Evolutionary conservation across 2,888 invertebrate species (phyloP).

Genomic region (Acrobasis suavella): DNA sequence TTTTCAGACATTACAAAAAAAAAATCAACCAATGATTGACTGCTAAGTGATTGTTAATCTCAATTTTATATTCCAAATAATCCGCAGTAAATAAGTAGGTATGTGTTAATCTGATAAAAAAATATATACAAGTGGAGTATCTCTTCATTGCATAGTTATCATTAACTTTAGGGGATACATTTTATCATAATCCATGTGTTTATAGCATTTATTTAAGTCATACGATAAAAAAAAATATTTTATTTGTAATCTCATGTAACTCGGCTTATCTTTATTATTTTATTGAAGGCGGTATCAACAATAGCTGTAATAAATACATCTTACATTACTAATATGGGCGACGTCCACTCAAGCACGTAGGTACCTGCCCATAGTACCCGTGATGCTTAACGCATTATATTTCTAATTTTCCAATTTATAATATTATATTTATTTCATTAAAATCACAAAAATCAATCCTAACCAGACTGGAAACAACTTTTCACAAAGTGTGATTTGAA

Average conservation of each 20-base stretch:
- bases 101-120: too few species aligned
- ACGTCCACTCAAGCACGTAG: neutral
- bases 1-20: too few species aligned
- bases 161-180: neutral
- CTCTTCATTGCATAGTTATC: neutral
- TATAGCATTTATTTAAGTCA: conserved; percentile 6
- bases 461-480: too few species aligned
- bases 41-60: too few species aligned
- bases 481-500: too few species aligned
- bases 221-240: neutral
- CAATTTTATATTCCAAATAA: too few species aligned
- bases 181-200: conserved; percentile 3
- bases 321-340: neutral
- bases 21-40: too few species aligned
- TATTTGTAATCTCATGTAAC: neutral
- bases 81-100: too few species aligned
- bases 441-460: too few species aligned
- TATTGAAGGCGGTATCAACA: conserved; percentile 1
- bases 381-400: neutral
- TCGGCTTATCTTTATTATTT: neutral
- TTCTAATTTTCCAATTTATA: too few species aligned
- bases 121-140: too few species aligned
- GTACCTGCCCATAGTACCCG: neutral
- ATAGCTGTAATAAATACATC: neutral
- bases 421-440: too few species aligned